Evolutionary conservation across 2,888 invertebrate species (phyloP).

Genomic region (Eurois occulta): DNA sequence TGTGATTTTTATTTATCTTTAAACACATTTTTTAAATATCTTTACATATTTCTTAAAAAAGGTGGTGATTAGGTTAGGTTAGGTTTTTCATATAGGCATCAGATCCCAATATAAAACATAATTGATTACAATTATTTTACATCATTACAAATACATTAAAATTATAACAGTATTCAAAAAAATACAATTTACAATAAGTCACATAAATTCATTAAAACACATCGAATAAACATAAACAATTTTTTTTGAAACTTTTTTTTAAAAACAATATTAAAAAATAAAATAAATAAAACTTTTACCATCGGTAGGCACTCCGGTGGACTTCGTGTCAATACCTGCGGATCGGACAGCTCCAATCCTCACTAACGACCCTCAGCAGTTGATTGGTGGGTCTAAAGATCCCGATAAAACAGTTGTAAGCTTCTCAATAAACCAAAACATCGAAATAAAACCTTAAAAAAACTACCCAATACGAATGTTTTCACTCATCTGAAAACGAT

Average conservation of each 20-base stretch:
- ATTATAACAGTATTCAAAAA: not conserved
- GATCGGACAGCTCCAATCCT: not conserved
- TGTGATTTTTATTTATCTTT: no score
- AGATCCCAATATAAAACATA: no score
- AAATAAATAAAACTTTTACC: not conserved
- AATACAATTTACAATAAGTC: not conserved
- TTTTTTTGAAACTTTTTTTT: no score
- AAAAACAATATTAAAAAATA: not conserved
- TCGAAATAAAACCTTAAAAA: not conserved
- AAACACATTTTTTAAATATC: no score
- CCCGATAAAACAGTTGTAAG: not conserved
- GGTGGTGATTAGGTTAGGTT: no score
- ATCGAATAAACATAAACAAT: no score
- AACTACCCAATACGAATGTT: slow-evolving; percentile 2
- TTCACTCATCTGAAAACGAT: slow-evolving; percentile 11
- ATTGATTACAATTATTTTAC: no score
- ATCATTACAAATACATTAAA: not conserved
- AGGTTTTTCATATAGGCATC: no score
- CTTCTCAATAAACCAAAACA: not conserved
- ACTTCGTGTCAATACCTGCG: not conserved
- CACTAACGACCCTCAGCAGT: not conserved
- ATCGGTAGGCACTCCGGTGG: not conserved
- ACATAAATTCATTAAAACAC: not conserved
- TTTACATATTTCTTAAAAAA: no score
- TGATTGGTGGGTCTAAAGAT: not conserved